These are phyloP conservation scores for Malurus cyaneus DNA, from an alignment of 2,113 vertebrate genomes.

Conservation along the genomic window DNA sequence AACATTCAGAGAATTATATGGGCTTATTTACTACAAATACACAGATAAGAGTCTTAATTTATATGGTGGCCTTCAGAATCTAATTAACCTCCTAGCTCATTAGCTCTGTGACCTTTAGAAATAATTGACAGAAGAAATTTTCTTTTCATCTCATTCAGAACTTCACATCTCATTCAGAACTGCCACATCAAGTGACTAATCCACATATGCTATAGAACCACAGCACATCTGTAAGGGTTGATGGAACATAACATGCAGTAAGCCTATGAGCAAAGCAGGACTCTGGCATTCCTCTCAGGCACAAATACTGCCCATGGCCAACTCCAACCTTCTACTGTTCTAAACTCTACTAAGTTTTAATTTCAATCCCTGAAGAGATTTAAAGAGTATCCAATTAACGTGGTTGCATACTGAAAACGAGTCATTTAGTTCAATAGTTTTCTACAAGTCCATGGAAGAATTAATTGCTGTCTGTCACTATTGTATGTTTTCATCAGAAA, in stretches of 20 bases:
- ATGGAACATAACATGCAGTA: conserved; percentile 65
- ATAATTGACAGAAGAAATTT: conserved; percentile 89
- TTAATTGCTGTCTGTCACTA: neutral
- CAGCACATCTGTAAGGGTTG: conserved; percentile 72
- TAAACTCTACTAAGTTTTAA: neutral
- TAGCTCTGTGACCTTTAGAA: conserved; percentile 97
- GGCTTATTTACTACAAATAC: conserved; percentile 76
- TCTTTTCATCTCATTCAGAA: conserved; percentile 57
- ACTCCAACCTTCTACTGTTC: neutral
- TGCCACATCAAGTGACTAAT: conserved; percentile 65
- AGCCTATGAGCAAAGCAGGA: conserved; percentile 73
- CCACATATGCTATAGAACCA: conserved; percentile 6
- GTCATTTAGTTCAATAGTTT: neutral
- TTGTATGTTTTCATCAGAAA: neutral
- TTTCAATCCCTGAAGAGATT: neutral
- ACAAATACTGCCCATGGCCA: conserved; percentile 24
- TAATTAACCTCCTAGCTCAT: conserved; percentile 96
- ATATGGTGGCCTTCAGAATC: conserved; percentile 89
- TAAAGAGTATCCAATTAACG: neutral
- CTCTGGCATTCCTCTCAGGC: conserved; percentile 48
- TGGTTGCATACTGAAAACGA: neutral
- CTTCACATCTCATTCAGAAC: conserved; percentile 12
- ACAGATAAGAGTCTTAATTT: conserved; percentile 75
- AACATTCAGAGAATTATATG: conserved; percentile 41
- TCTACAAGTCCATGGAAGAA: neutral